Evolutionary conservation across 1,140 invertebrate genomes (phyloP).

Genomic region (Chlorops oryzae): DNA sequence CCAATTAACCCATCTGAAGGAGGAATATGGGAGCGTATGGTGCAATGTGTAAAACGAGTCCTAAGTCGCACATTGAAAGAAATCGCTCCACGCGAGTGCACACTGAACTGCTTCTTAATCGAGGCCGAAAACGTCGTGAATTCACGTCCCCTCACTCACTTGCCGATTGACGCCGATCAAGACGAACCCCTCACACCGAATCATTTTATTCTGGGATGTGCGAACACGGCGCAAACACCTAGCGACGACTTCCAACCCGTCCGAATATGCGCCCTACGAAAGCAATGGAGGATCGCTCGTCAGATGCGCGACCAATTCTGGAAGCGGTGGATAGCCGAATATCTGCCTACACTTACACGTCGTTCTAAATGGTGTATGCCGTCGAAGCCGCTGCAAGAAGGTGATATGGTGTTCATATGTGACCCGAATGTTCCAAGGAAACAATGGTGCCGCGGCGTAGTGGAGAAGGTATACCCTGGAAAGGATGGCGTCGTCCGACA

Average conservation of each 20-base stretch:
- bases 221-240: slow-evolving; percentile 11
- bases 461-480: slow-evolving; percentile 24
- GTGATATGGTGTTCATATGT: slow-evolving; percentile 28
- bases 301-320: slow-evolving; percentile 28
- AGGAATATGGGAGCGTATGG: slow-evolving; percentile 21
- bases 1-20: slow-evolving; percentile 28
- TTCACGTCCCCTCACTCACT: slow-evolving; percentile 33
- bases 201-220: slow-evolving; percentile 25
- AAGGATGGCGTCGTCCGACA: slow-evolving; percentile 29
- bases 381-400: slow-evolving; percentile 14
- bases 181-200: slow-evolving; percentile 31
- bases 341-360: slow-evolving; percentile 18
- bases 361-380: slow-evolving; percentile 27
- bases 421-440: slow-evolving; percentile 21
- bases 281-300: slow-evolving; percentile 22
- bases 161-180: slow-evolving; percentile 24
- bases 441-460: slow-evolving; percentile 14
- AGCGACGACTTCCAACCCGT: not conserved
- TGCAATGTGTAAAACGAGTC: slow-evolving; percentile 5
- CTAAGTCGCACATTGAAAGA: not conserved
- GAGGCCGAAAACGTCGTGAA: slow-evolving; percentile 34
- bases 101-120: slow-evolving; percentile 15
- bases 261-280: slow-evolving; percentile 7
- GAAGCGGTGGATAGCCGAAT: slow-evolving; percentile 27
- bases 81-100: slow-evolving; percentile 1